Evolutionary conservation across 2,888 invertebrate species (phyloP).

Genomic region (Pammene aurita): DNA sequence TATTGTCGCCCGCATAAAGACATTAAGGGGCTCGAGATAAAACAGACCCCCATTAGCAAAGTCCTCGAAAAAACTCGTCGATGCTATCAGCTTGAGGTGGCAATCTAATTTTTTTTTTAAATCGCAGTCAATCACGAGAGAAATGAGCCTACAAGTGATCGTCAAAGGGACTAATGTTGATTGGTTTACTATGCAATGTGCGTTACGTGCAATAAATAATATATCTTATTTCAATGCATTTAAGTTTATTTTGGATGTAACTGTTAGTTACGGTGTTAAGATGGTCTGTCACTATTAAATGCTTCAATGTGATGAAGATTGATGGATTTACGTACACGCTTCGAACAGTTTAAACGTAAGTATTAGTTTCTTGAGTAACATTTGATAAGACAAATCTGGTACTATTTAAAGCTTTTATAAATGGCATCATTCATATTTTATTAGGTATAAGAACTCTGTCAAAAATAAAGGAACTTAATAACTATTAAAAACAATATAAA

Average conservation of each 20-base stretch:
- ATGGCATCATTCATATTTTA: too few species aligned
- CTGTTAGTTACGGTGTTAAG: slow-evolving; percentile 48
- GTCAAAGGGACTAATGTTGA: slow-evolving; percentile 78
- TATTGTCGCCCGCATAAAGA: slow-evolving; percentile 80
- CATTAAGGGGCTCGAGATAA: slow-evolving; percentile 80
- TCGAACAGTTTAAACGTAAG: slow-evolving; percentile 1
- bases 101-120: slow-evolving; percentile 78
- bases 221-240: slow-evolving; percentile 45
- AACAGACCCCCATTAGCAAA: slow-evolving; percentile 80
- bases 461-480: too few species aligned
- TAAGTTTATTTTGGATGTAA: slow-evolving; percentile 47
- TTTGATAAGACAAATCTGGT: neutral
- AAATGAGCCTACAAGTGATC: slow-evolving; percentile 76
- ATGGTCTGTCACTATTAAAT: slow-evolving; percentile 59
- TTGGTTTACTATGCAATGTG: slow-evolving; percentile 64
- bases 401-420: neutral
- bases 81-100: slow-evolving; percentile 78
- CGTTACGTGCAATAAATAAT: slow-evolving; percentile 44
- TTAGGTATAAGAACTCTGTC: too few species aligned
- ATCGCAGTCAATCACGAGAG: slow-evolving; percentile 75
- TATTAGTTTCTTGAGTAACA: neutral
- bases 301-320: slow-evolving; percentile 70
- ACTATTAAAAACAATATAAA: too few species aligned
- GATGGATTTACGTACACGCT: slow-evolving; percentile 54
- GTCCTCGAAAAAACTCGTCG: slow-evolving; percentile 70